Conservation (phyloP, 2,888 invertebrate species). For the Sinhomidia bicolor region DNA sequence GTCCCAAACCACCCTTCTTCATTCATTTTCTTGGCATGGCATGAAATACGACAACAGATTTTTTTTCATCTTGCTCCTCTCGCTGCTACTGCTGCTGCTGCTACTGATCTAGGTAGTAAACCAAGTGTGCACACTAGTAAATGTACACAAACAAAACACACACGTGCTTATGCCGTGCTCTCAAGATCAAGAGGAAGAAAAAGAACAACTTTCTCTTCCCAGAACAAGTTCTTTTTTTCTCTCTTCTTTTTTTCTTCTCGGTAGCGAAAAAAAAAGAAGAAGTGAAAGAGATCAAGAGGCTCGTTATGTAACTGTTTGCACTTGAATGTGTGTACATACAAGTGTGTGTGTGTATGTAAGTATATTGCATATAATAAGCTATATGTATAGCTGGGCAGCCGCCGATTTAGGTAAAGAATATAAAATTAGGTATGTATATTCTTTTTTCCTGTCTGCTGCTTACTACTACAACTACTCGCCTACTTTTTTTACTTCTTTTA, state of each 20-base stretch:
- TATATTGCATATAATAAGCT: no score
- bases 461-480: no score
- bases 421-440: not conserved
- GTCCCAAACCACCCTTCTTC: slow-evolving; percentile 4
- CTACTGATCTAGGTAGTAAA: no score
- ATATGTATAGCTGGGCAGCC: no score
- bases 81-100: no score
- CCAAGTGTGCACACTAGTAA: not conserved
- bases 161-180: slow-evolving; percentile 16
- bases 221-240: not conserved
- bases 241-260: no score
- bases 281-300: slow-evolving; percentile 19
- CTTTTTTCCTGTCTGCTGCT: not conserved
- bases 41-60: not conserved
- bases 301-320: slow-evolving; percentile 56
- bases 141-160: not conserved
- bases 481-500: not conserved
- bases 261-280: not conserved
- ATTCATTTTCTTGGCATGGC: slow-evolving; percentile 20
- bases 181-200: not conserved
- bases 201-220: not conserved
- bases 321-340: not conserved
- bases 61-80: not conserved
- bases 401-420: no score
- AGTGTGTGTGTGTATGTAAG: no score